A percentile compares a stretch with the other conserved stretches of the same genome.
Conservation (phyloP, 2,888 invertebrate species). For the Tetragonula carbonaria region DNA sequence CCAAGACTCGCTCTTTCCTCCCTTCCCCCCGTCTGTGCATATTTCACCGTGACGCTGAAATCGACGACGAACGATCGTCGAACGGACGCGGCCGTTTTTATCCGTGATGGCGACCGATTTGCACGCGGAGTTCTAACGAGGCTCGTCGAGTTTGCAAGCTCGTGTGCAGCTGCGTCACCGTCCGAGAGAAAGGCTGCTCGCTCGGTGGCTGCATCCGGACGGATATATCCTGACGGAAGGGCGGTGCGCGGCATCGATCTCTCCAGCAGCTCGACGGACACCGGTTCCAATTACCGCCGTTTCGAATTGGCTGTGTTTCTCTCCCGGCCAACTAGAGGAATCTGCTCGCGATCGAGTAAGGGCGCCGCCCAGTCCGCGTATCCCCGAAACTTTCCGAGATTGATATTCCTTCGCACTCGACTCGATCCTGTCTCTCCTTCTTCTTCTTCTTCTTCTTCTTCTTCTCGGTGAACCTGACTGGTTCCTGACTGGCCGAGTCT, state of each 20-base stretch:
- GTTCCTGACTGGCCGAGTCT: neutral
- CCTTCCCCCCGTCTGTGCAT: neutral
- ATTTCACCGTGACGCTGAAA: neutral
- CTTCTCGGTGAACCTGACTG: too few relatives aligned
- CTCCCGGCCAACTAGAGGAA: slow-evolving; percentile 66
- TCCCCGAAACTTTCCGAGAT: slow-evolving; percentile 44
- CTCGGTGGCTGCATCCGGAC: slow-evolving; percentile 14
- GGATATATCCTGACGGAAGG: slow-evolving; percentile 48
- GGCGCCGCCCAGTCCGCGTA: slow-evolving; percentile 40
- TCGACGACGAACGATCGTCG: slow-evolving; percentile 16
- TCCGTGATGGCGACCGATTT: slow-evolving; percentile 49
- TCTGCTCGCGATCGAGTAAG: slow-evolving; percentile 59
- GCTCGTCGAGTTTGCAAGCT: slow-evolving; percentile 35
- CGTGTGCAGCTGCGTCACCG: slow-evolving; percentile 59
- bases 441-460: neutral
- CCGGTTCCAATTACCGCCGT: slow-evolving; percentile 76
- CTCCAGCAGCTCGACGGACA: slow-evolving; percentile 67
- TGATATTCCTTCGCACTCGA: slow-evolving; percentile 58
- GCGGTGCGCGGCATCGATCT: slow-evolving; percentile 62
- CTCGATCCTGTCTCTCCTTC: slow-evolving; percentile 7
- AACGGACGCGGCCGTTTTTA: slow-evolving; percentile 28
- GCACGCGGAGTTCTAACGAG: slow-evolving; percentile 52
- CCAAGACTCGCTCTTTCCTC: neutral
- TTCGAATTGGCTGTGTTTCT: slow-evolving; percentile 75
- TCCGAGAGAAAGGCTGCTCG: slow-evolving; percentile 29